Base-by-base conservation (phyloP, 2,797 vertebrate genomes). In the Esox lucius region DNA sequence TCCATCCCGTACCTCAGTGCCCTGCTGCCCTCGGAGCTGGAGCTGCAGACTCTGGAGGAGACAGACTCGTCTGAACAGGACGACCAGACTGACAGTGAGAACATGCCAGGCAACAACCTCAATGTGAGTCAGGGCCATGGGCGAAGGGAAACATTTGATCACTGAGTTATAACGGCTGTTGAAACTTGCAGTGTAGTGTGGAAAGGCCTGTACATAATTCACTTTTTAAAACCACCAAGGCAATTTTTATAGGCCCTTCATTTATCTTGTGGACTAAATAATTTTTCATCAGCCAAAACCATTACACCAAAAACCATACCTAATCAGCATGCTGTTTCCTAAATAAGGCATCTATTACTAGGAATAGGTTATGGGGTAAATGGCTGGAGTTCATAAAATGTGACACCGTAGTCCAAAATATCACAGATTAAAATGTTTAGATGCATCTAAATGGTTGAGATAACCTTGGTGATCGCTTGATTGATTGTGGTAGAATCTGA, bases 51-150 rank as follows among this genome's bases (percentile, higher is more conserved):
- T 5, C 94, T 99, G 91, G 98, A 99, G 81, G 98, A 99, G 91
- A 98, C 97, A 0, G 98, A 99, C 87, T 99, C 98, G 0, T 99
- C 97, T 0, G 98, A 99, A 85, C 98, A 99, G 90, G 98, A 99
- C 0, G 98, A 99, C 68, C 98, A 99, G 93, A 96, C 96, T 0
- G 98, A 99, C 93, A 94, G 93, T 0, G 98, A 99, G 85, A 99
- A 97, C 87, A 84, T 95, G 1, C 74, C 93, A 0, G 93, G 96
- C 74, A 95, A 97, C 72, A 90, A 92, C 79, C 91, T 94, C 79
- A 86, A 28, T 13, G 94, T 94, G 82, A 90, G 94, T 80, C 12
- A 49, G 11, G 46, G 22, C 22, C 13, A 46, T 5, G 42, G 22
- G 35, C 11, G 19, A 48, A 48, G 2, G 5, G 24, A 26, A 49